Conservation (phyloP, 2,888 invertebrate genomes). For the Imbricaverruca yamaguchii region DNA sequence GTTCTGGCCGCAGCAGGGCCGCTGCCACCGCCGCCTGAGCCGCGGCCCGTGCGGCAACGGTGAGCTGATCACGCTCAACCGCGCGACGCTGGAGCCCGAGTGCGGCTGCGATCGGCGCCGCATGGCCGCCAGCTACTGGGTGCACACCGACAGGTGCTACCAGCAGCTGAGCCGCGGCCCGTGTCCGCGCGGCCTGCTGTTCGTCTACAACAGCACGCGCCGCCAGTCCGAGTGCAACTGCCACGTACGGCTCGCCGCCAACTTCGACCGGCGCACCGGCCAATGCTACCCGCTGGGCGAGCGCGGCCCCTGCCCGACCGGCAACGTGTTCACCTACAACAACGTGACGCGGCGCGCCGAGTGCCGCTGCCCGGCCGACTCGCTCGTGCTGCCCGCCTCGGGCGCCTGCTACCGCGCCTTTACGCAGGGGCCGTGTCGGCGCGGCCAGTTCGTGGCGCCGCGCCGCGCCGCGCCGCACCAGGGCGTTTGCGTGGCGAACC, state of each 20-base stretch:
- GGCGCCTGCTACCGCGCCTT: constrained; percentile 69
- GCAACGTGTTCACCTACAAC: constrained; percentile 28
- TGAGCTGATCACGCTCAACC: constrained; percentile 48
- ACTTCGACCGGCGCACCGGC: constrained; percentile 58
- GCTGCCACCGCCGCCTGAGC: constrained; percentile 62
- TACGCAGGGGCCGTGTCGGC: constrained; percentile 65
- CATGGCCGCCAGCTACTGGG: constrained; percentile 50
- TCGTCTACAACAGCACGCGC: constrained; percentile 49
- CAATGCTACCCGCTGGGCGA: constrained; percentile 34
- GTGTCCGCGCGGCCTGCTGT: constrained; percentile 66
- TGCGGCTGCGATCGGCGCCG: constrained; percentile 32
- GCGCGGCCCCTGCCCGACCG: constrained; percentile 34
- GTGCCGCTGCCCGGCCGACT: constrained; percentile 31
- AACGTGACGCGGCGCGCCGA: constrained; percentile 42
- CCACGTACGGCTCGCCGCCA: constrained; percentile 55
- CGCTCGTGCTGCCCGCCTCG: constrained; percentile 47
- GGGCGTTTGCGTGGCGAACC: constrained; percentile 56
- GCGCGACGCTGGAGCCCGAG: constrained; percentile 40
- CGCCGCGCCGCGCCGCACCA: constrained; percentile 1
- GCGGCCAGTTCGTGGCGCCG: constrained; percentile 34
- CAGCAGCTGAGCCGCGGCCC: constrained; percentile 73
- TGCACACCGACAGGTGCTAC: constrained; percentile 58
- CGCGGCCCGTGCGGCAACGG: constrained; percentile 71
- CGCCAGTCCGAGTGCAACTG: constrained; percentile 55
- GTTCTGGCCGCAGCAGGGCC: constrained; percentile 67